phyloP scores from a whole-genome alignment of 2,113 vertebrate genomes.

The Phrynosoma platyrhinos region DNA sequence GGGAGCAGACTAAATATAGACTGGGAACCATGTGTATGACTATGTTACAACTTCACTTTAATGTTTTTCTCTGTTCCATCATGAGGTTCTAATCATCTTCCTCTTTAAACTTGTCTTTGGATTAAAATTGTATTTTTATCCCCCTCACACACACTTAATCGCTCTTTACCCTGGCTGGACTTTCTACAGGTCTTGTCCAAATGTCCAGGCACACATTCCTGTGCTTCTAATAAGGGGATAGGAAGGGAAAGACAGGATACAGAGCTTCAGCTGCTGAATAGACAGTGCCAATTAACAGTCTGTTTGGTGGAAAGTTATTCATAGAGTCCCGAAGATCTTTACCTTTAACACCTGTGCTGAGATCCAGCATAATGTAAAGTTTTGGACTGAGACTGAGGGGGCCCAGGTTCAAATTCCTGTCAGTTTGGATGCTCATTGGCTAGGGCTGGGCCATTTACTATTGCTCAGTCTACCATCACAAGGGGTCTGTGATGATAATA shows the following conservation, averaged over 20 bases:
- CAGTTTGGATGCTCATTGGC: not conserved
- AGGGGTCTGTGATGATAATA: not conserved
- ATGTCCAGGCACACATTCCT: not conserved
- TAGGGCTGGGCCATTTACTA: not conserved
- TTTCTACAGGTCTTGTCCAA: constrained; percentile 1
- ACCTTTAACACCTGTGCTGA: not conserved
- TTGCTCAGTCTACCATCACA: not conserved
- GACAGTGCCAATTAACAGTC: not conserved
- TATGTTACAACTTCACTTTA: not conserved
- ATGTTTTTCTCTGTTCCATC: constrained; percentile 4
- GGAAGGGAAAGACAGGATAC: not conserved
- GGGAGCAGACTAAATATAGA: constrained; percentile 37
- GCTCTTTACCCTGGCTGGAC: not conserved
- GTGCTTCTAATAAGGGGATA: constrained; percentile 3
- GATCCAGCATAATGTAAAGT: not conserved
- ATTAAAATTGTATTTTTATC: not conserved
- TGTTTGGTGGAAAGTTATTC: not conserved
- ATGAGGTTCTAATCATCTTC: not conserved
- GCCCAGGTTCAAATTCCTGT: not conserved
- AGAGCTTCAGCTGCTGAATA: not conserved
- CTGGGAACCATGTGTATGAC: not conserved
- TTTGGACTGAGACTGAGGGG: not conserved
- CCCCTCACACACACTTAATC: too few species aligned
- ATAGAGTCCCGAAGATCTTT: not conserved
- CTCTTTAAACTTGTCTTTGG: not conserved